Base-by-base conservation (phyloP, 2,113 vertebrate species). In the Conger conger region DNA sequence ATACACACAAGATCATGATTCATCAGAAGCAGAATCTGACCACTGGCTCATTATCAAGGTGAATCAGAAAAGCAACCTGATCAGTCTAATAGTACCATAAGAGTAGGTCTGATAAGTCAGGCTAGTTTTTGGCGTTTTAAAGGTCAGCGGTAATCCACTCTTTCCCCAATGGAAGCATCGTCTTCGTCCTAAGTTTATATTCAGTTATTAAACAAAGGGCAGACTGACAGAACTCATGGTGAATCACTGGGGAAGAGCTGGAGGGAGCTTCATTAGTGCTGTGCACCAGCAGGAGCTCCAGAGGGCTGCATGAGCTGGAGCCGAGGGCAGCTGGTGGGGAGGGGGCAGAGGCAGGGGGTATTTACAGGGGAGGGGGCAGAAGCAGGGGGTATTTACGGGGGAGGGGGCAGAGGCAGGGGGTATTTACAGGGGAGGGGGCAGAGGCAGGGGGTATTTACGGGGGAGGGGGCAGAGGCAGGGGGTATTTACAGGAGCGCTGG, bases 261-360 rank as follows among this genome's bases (percentile, higher is more conserved):
- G 6, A 33, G 11, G 13, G 20, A 3, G 76, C 68, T 35, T 84
- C 35, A 84, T 84, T 60, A 38, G 50, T 79, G 76, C 38, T 20
- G 77, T 50, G 27, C 35, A 50, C 30, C 40, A 83, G 42, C 73
- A 37, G 35, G n/a, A 13, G 53, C 5, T 84, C 76, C 76, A 33
- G 40, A 45, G 40, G 50, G 50, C 35, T 57, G 45, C 6, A 35
- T 11, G 4, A 35, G 79, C 37, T 36, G 27, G 42, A 27, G 73
- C 82, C 40, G 30, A 83, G 82, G 40, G 16, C 83, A 84, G 76
- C 76, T 60, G 53, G 17, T 23, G 16, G 54, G 83, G 76, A 35
- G 33, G 54, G 27, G 37, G 53, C 23, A 36, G 36, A 33, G 53
- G 27, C 73, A 78, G 38, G 18, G 13, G 0, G n/a, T 33, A 73